phyloP scores from a whole-genome alignment of 2,888 invertebrate species.

The Drosophila parthenogenetica region DNA sequence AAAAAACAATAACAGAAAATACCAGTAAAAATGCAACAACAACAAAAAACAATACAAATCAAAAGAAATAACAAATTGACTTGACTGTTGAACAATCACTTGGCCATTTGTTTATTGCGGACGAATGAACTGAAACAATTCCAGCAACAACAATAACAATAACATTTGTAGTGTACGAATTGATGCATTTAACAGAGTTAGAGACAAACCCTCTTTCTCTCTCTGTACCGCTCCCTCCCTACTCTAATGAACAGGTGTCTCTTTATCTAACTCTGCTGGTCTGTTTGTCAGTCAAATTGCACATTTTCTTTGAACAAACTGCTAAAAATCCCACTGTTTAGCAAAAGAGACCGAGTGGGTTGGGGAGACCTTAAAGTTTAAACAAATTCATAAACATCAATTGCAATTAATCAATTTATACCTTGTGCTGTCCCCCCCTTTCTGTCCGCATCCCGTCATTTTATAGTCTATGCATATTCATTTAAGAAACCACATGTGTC shows the following conservation, averaged over 20 bases:
- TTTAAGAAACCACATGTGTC: conserved; percentile 46
- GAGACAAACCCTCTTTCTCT: too few relatives aligned
- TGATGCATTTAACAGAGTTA: conserved; percentile 10
- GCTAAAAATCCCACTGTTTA: background rate
- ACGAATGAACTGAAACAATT: conserved; percentile 35
- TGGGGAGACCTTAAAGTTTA: conserved; percentile 30
- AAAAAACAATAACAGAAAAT: conserved; percentile 37
- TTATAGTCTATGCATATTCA: conserved; percentile 27
- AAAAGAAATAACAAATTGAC: conserved; percentile 60
- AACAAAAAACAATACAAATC: conserved; percentile 45
- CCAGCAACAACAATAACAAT: conserved; percentile 12
- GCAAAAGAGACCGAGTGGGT: background rate
- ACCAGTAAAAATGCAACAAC: conserved; percentile 6
- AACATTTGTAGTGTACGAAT: conserved; percentile 15
- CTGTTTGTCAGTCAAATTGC: conserved; percentile 13
- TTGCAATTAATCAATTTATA: conserved; percentile 65
- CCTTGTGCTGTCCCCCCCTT: conserved; percentile 9
- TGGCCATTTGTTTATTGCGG: conserved; percentile 56
- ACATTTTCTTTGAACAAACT: conserved; percentile 20
- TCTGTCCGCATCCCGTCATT: background rate
- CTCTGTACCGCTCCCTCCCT: background rate
- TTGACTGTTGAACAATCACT: conserved; percentile 64
- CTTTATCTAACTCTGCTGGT: conserved; percentile 2
- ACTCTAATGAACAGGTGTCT: conserved; percentile 25
- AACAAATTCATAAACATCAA: conserved; percentile 67